These are phyloP conservation scores for Sinelater perroti DNA, from an alignment of 2,888 invertebrate genomes.

Conservation along the genomic window DNA sequence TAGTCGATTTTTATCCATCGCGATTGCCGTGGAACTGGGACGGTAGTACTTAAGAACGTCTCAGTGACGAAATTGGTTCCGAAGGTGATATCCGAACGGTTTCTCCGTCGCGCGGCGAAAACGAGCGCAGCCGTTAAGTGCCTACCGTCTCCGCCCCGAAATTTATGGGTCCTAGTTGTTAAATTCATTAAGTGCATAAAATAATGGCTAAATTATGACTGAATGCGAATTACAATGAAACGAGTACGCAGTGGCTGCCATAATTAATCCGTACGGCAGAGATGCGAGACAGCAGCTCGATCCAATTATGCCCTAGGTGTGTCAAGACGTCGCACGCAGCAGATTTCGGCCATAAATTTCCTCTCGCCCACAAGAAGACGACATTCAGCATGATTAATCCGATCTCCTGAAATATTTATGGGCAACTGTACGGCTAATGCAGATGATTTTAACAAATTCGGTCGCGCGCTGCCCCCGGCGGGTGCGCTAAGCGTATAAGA, in stretches of 20 bases:
- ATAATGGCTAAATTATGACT: constrained; percentile 46
- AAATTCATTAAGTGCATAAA: constrained; percentile 48
- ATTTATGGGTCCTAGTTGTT: constrained; percentile 37
- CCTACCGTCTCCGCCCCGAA: constrained; percentile 10
- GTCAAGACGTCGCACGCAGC: constrained; percentile 44
- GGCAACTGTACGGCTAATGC: constrained; percentile 32
- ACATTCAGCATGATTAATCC: constrained; percentile 45
- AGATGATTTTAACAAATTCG: constrained; percentile 31
- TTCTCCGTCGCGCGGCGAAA: constrained; percentile 18
- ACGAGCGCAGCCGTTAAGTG: constrained; percentile 20
- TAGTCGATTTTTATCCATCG: too few relatives aligned
- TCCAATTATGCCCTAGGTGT: constrained; percentile 48
- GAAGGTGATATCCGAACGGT: too few relatives aligned
- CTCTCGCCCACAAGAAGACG: constrained; percentile 44
- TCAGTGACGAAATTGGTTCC: too few relatives aligned
- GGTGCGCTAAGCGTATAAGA: constrained; percentile 23
- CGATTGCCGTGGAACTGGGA: too few relatives aligned
- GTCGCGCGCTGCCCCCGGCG: constrained; percentile 23
- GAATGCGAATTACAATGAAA: constrained; percentile 45
- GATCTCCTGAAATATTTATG: constrained; percentile 40
- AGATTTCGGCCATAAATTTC: constrained; percentile 45
- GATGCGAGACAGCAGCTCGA: constrained; percentile 42
- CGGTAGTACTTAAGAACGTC: too few relatives aligned
- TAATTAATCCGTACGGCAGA: constrained; percentile 45
- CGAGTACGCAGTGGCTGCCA: constrained; percentile 37